Evolutionary conservation across 2,888 invertebrate genomes (phyloP), one percentile per base, ranked within the genome.

Genomic region (Chesias legatella): DNA sequence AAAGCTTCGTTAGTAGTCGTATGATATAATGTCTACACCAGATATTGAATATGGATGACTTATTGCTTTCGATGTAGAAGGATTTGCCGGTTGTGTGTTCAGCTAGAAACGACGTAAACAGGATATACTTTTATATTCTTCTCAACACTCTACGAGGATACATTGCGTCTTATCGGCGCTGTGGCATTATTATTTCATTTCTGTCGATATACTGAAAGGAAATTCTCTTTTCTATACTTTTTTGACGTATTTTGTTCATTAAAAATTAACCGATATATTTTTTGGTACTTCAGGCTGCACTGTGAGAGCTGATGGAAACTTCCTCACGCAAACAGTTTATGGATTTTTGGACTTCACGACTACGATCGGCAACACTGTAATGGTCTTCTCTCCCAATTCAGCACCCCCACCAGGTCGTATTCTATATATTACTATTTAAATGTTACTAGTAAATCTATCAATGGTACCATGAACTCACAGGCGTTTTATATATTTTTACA

Each of bases 331-430:
- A 82, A 97, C 97, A 0, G 97, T 97, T 32, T 97, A 97, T 67
- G 97, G 97, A 37, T 97, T 97, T 80, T 86, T 97, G 56, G 97
- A 97, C 81, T 97, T 97, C 78, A 96, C 96, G 34, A 97, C 97
- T 0, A 97, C 96, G 2, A 96, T 97, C 63, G 97, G 96, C 48
- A 95, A 96, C 74, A 97, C 97, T 7, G 94, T 97, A 35, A 97
- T 97, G 95, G 94, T 97, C 22, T 97, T 97, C 79, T 97, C 96
- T 0, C 97, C 97, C 0, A 94, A 96, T 61, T 96, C 95, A 61
- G 92, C 92, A 11, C 92, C 94, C 10, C 80, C 91, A 71, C 89
- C 92, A 86, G 93, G 94, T 93, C 74, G 71, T 58, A 33, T 24
- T 26, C 6, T 28, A 7, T 17, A 21, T 11, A n/a, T 21, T 26